Conservation (phyloP, 2,888 invertebrate species). For the Macropis europaea region DNA sequence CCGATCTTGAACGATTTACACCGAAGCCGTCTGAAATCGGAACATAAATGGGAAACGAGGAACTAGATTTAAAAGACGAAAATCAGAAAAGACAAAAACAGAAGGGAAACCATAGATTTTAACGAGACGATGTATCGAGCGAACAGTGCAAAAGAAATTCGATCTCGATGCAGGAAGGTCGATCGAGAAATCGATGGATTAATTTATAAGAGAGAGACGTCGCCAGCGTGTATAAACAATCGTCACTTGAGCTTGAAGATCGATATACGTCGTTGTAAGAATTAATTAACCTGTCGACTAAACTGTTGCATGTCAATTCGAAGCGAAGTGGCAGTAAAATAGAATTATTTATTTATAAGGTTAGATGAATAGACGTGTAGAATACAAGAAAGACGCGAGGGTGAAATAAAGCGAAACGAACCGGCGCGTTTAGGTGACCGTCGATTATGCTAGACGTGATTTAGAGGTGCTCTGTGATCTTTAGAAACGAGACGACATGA, state of each 20-base stretch:
- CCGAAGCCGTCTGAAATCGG: neutral
- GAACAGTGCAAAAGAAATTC: neutral
- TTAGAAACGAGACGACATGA: too few species aligned
- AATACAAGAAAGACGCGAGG: too few species aligned
- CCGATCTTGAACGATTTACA: neutral
- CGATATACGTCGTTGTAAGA: conserved; percentile 41
- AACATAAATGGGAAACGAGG: neutral
- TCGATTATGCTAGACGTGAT: too few species aligned
- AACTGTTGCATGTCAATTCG: conserved; percentile 20
- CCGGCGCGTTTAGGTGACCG: too few species aligned
- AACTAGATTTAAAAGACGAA: neutral
- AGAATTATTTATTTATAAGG: too few species aligned
- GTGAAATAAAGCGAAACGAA: too few species aligned
- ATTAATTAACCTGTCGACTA: conserved; percentile 15
- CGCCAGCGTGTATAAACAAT: conserved; percentile 56
- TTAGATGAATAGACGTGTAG: too few species aligned
- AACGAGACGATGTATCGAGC: neutral
- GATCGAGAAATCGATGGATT: neutral
- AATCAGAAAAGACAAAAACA: neutral
- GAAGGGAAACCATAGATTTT: neutral
- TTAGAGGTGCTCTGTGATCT: too few species aligned
- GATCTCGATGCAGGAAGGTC: too few species aligned
- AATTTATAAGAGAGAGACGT: conserved; percentile 1
- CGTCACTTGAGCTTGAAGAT: conserved; percentile 63
- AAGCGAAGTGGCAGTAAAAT: too few species aligned